Percentiles rank a stretch among this genome's conserved stretches.
Evolutionary conservation across 2,113 vertebrate species (phyloP).

Genomic region (Mesoclemmys tuberculata): DNA sequence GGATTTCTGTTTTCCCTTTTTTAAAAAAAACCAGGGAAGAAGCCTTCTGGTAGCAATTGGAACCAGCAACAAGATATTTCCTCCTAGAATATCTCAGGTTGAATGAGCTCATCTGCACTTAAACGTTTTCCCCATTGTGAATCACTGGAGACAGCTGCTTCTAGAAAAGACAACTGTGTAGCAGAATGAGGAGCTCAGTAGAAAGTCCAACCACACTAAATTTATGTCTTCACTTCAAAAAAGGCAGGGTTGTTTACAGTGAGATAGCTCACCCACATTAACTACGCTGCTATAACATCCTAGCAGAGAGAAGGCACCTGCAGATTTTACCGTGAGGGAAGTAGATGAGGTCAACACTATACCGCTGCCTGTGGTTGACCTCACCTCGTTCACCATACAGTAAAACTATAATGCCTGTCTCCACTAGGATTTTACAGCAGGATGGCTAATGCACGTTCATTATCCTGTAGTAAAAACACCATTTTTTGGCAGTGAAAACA

Average conservation of each 20-base stretch:
- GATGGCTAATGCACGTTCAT: accelerated
- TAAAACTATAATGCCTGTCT: neutral
- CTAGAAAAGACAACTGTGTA: neutral
- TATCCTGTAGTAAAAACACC: neutral
- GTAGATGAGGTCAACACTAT: neutral
- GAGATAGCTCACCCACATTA: neutral
- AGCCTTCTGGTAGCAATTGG: neutral
- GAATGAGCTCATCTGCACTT: neutral
- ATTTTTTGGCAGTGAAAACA: neutral
- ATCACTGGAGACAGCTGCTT: neutral
- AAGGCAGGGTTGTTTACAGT: neutral
- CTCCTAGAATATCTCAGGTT: accelerated
- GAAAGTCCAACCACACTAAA: neutral
- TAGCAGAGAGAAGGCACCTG: neutral
- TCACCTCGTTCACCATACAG: neutral
- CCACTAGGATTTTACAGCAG: neutral
- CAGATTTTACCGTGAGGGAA: neutral
- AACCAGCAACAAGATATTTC: neutral
- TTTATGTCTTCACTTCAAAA: neutral
- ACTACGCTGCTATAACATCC: neutral
- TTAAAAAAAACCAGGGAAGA: neutral
- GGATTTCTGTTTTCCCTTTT: neutral
- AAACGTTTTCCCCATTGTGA: neutral
- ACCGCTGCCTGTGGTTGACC: neutral
- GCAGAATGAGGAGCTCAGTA: neutral